A percentile compares a stretch with the other conserved stretches of the same genome.
phyloP scores from a whole-genome alignment of 2,888 invertebrate genomes.

The Hypsopygia costalis region DNA sequence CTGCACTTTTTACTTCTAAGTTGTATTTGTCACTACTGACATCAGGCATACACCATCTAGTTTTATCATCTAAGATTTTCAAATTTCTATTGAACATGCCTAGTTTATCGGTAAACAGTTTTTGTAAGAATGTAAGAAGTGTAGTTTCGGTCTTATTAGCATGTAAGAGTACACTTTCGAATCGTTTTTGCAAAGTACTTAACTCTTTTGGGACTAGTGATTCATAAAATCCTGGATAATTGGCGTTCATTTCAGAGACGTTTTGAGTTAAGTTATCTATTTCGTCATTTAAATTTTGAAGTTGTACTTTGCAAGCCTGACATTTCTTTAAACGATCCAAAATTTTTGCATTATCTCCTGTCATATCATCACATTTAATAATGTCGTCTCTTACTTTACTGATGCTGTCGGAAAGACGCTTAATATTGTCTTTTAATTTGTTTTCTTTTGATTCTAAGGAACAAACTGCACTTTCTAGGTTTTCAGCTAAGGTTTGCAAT shows the following conservation, averaged over 20 bases:
- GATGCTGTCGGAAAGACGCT: constrained; percentile 84
- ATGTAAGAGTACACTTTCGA: constrained; percentile 88
- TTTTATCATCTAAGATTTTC: constrained; percentile 91
- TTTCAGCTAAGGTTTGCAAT: constrained; percentile 86
- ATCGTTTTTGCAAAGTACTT: constrained; percentile 90
- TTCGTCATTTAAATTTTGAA: constrained; percentile 84
- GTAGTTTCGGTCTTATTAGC: constrained; percentile 91
- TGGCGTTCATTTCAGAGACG: constrained; percentile 85
- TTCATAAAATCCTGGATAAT: constrained; percentile 89
- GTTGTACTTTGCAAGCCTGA: constrained; percentile 84
- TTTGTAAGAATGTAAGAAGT: constrained; percentile 90
- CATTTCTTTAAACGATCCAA: constrained; percentile 88
- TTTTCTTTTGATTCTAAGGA: constrained; percentile 88
- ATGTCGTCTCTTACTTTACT: constrained; percentile 89
- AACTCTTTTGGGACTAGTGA: constrained; percentile 90
- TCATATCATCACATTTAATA: constrained; percentile 94
- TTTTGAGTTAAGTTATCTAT: constrained; percentile 85
- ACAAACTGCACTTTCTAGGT: constrained; percentile 86
- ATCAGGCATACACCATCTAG: constrained; percentile 95
- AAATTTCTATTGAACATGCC: constrained; percentile 90
- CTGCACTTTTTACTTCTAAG: constrained; percentile 93
- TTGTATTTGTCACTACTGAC: constrained; percentile 94
- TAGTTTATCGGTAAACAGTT: constrained; percentile 92
- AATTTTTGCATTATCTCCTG: constrained; percentile 92
- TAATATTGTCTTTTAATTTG: constrained; percentile 85